Evolutionary conservation across 2,888 invertebrate species (phyloP).

Genomic region (Baccha elongata): DNA sequence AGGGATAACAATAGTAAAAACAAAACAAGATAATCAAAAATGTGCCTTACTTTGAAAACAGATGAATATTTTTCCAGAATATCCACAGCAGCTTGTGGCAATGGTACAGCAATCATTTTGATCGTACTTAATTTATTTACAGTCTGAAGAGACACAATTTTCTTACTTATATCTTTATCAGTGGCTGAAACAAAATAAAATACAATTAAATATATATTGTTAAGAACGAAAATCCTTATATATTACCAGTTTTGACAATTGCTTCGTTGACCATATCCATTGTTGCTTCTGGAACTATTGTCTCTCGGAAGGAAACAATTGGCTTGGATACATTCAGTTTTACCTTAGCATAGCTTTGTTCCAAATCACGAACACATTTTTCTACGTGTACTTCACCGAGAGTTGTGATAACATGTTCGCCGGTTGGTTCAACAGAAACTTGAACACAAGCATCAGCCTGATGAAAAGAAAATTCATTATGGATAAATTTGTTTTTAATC

Average conservation of each 20-base stretch:
- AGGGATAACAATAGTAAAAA: too few relatives aligned
- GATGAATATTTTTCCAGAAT: conserved; percentile 88
- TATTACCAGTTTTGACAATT: conserved; percentile 85
- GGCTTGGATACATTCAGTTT: conserved; percentile 96
- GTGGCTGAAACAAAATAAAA: conserved; percentile 73
- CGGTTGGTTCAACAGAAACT: conserved; percentile 94
- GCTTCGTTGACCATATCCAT: conserved; percentile 93
- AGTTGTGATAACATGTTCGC: conserved; percentile 96
- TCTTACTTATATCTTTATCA: conserved; percentile 83
- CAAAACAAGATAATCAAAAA: neutral
- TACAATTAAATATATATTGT: conserved; percentile 28
- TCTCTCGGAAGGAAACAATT: conserved; percentile 98
- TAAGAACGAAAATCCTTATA: neutral
- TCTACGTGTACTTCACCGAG: conserved; percentile 99
- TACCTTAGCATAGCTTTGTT: conserved; percentile 90
- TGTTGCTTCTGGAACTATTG: conserved; percentile 91
- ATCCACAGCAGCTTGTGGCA: conserved; percentile 88
- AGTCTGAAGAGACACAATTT: conserved; percentile 85
- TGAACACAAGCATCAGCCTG: conserved; percentile 94
- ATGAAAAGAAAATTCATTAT: too few relatives aligned
- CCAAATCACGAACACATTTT: conserved; percentile 96
- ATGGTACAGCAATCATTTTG: conserved; percentile 89
- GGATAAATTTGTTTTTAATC: too few relatives aligned
- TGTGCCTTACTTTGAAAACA: conserved; percentile 85
- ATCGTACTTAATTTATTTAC: conserved; percentile 89